Evolutionary conservation across 2,797 vertebrate genomes (phyloP), one percentile per base, ranked within the genome.

Genomic region (Buceros bicornis): DNA sequence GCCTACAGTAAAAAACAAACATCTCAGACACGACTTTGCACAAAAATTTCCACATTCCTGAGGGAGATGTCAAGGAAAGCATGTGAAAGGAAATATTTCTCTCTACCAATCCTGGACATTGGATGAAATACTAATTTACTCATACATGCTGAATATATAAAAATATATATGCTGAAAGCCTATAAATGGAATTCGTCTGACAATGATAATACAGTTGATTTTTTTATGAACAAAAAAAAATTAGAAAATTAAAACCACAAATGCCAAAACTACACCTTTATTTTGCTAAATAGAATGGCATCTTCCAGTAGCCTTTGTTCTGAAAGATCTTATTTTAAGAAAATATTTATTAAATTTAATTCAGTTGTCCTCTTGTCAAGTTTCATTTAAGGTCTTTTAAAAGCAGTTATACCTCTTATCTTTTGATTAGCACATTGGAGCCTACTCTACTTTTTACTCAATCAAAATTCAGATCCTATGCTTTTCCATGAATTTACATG

Each of bases 351-450:
- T 87, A 66, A 65, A 78, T 83, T 91, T 88, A 65, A 62, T 87
- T 89, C 62, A 19, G 33, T 79, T 35, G 72, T 87, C 26, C 9
- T 89, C 43, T 62, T 90, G 54, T 61, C 73, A 65, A 51, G 47
- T n/a, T 93, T 84, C 22, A 79, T 64, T 89, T 87, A 79, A 89
- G 31, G 43, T 73, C 28, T 90, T 93, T 82, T 40, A 60, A 83
- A 92, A 60, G 29, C 35, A 82, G n/a, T 86, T 85, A 28, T 25
- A n/a, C 67, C 21, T 67, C 29, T 1, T 80, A 33, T 53, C 35
- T 86, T 91, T 87, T 76, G 29, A 72, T 76, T 47, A 74, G 66
- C 60, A 58, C 35, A 47, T 29, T 51, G 70, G 19, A 82, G 64
- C 16, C 85, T 58, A 74, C 33, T 83, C 37, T 76, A 15, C n/a